Evolutionary conservation across 2,113 vertebrate genomes (phyloP).

Genomic region (Tetraodon nigroviridis): DNA sequence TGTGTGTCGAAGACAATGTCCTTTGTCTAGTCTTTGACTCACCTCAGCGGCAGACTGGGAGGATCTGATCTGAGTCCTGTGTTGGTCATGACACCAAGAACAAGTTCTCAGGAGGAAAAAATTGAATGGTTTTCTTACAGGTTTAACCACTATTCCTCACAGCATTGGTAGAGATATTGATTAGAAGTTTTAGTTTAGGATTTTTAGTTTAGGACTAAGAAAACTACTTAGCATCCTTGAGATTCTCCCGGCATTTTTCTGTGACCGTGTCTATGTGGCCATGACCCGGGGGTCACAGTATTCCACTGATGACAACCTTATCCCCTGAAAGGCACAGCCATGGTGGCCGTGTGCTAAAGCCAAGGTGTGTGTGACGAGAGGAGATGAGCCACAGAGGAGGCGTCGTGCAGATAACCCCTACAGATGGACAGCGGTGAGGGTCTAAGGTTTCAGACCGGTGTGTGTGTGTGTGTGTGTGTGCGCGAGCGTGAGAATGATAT

Average conservation of each 20-base stretch:
- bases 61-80: too few species aligned
- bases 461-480: conserved; percentile 21
- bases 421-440: conserved; percentile 65
- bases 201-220: too few species aligned
- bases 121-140: neutral
- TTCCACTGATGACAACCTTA: conserved; percentile 61
- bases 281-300: conserved; percentile 54
- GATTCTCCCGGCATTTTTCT: conserved; percentile 19
- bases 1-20: too few species aligned
- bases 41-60: too few species aligned
- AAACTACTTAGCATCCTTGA: neutral
- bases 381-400: conserved; percentile 64
- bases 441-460: conserved; percentile 67
- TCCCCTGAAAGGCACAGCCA: conserved; percentile 35
- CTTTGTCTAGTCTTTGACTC: too few species aligned
- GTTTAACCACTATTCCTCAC: too few species aligned
- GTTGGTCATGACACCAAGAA: neutral
- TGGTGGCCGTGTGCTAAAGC: too few species aligned
- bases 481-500: conserved; percentile 57
- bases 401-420: conserved; percentile 71
- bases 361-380: conserved; percentile 44
- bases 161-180: too few species aligned
- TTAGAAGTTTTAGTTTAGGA: too few species aligned
- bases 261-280: conserved; percentile 9
- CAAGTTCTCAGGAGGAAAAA: neutral